Base-by-base conservation (phyloP, 2,113 vertebrate genomes). In the Xyrauchen texanus region DNA sequence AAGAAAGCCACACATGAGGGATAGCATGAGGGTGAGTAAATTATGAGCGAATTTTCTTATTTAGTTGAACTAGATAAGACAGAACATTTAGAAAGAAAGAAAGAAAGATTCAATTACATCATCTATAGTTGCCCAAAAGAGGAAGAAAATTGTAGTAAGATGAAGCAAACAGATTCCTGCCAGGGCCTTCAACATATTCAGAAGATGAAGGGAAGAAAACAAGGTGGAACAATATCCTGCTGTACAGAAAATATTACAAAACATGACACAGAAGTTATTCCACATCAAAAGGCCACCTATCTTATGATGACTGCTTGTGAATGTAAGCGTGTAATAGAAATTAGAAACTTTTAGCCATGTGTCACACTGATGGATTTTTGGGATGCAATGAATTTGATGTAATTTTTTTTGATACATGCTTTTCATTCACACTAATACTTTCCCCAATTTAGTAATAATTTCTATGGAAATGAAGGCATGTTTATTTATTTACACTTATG, bases 81-180 rank as follows among this genome's bases (percentile, higher is more conserved):
- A 34, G 47, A 49, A 6, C 7, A 12, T 10, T 11, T 1, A n/a
- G 66, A 46, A 70, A 2, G 21, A 34, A 34, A 34, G 21, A 34
- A 34, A 34, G 21, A 34, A 34, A 34, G 7, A 15, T 3, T 0
- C 21, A 88, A 92, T 91, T 76, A 93, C 93, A 89, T 93, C 93
- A 83, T 93, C 91, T 34, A 94, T 92, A 68, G 91, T 88, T 71
- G 92, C 91, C 83, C 92, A 89, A 84, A 93, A 89, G 8, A 94
- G 91, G 81, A 94, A 87, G 87, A 94, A 88, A 83, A 93, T 88
- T 76, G 89, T 79, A 13, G 90, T 88, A 16, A 93, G 77, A 83
- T 94, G 93, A 81, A 94, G 83, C 76, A 91, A 70, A 55, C 92
- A 89, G 83, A 94, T 91, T 86, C 89, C 92, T 81, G 81, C 89